Conservation (phyloP, 2,888 invertebrate species). For the Apodemia duryi region DNA sequence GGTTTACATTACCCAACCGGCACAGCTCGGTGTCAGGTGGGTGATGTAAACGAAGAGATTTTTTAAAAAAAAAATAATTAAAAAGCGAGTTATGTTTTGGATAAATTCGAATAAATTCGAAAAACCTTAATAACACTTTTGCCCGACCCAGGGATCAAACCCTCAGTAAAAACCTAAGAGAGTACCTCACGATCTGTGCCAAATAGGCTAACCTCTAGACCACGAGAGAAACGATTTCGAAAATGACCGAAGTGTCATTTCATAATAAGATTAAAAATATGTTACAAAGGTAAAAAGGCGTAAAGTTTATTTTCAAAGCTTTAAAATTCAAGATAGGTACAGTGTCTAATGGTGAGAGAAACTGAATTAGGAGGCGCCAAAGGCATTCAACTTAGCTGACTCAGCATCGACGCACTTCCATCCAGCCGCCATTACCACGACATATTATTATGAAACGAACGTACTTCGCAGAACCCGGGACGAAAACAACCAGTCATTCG, state of each 20-base stretch:
- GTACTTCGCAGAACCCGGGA: constrained; percentile 56
- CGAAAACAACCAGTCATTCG: constrained; percentile 67
- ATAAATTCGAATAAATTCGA: too few species aligned
- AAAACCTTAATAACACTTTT: too few species aligned
- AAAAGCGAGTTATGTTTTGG: too few species aligned
- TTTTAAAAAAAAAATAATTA: too few species aligned
- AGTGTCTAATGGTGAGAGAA: constrained; percentile 18
- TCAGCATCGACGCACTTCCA: constrained; percentile 61
- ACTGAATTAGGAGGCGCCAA: constrained; percentile 52
- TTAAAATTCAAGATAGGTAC: constrained; percentile 4
- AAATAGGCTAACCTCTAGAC: background rate
- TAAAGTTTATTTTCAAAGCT: background rate
- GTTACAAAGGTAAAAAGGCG: background rate
- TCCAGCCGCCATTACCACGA: constrained; percentile 55
- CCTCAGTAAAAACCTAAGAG: background rate
- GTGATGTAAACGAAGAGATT: too few species aligned
- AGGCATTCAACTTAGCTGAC: constrained; percentile 66
- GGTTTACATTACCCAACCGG: too few species aligned
- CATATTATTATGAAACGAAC: constrained; percentile 64
- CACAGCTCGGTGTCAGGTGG: too few species aligned
- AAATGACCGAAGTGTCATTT: too few species aligned
- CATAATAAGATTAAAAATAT: background rate
- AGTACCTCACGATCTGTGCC: background rate
- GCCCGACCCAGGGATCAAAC: background rate
- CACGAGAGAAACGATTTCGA: background rate